Base-by-base conservation (phyloP, 1,140 invertebrate species). In the Rhagoletis zephyria region DNA sequence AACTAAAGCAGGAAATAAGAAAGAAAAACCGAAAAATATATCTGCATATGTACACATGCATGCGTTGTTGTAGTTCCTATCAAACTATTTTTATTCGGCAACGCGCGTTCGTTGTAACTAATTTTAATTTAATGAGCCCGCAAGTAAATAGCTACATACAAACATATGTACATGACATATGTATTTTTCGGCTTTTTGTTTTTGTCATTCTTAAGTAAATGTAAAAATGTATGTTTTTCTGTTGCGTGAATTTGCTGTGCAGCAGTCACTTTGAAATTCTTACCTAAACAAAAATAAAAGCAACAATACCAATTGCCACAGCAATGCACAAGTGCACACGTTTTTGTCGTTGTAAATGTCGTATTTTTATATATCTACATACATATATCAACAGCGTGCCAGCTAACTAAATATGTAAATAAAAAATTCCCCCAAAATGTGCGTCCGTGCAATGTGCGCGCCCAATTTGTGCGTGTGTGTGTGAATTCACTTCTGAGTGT, bases 81-180 rank as follows among this genome's bases (percentile, higher is more conserved):
- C 1, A 30, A 30, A 30, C 74, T 81, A 81, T 51, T 56, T 81
- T 56, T 81, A 56, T 56, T 56, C 1, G 6, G 16, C 48, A 56
- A 6, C 1, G 16, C 45, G 74, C n/a, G 48, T 7, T 30, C 48
- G n/a, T 56, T 81, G n/a, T 30, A 77, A 56, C 70, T 77, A 81
- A 81, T 81, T 81, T 81, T 81, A 81, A 51, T 81, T 81, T 81
- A 81, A 81, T 81, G 74, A 81, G 74, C 45, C 9, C 74, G 51
- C 74, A 12, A 81, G 74, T 81, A 81, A 81, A 81, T 81, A 77
- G 45, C 48, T 77, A 48, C 70, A 30, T 6, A 45, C 40, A 45
- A 10, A 45, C 45, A 19, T 48, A 16, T 64, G 4, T 64, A 64
- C 14, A 74, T 74, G n/a, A 12, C 19, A 14, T 1, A 56, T 56